Percentiles rank a stretch among this genome's conserved stretches.
These are phyloP conservation scores for Lethocerus indicus DNA, from an alignment of 1,140 invertebrate genomes.

Conservation along the genomic window DNA sequence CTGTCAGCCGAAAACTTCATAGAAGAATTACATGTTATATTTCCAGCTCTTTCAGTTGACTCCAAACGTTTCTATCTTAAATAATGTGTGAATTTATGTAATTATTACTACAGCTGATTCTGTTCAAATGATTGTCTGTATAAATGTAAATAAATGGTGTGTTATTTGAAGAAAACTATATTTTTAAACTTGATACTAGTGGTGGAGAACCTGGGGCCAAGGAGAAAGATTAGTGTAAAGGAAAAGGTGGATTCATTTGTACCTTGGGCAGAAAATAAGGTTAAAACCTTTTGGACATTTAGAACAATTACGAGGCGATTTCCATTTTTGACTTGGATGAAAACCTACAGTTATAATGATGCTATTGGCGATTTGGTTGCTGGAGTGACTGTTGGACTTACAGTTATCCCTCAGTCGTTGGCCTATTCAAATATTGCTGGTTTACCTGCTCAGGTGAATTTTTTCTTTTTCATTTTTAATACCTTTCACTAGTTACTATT, in stretches of 20 bases:
- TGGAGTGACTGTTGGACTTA: conserved; percentile 71
- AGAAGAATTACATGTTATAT: neutral
- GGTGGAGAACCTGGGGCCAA: conserved; percentile 24
- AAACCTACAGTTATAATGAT: conserved; percentile 45
- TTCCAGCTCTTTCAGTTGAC: too few relatives aligned
- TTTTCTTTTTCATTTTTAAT: neutral
- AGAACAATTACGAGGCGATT: conserved; percentile 50
- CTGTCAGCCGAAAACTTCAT: neutral
- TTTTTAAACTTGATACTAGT: too few relatives aligned
- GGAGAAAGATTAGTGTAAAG: conserved; percentile 21
- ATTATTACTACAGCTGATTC: too few relatives aligned
- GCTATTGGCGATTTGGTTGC: conserved; percentile 64
- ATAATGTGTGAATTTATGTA: too few relatives aligned
- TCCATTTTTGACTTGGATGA: conserved; percentile 55
- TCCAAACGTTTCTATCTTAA: too few relatives aligned
- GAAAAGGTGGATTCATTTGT: conserved; percentile 19
- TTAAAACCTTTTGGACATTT: conserved; percentile 30
- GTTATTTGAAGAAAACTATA: conserved; percentile 10
- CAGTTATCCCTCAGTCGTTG: conserved; percentile 61
- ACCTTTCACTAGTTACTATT: neutral
- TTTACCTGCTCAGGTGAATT: conserved; percentile 45
- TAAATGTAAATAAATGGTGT: conserved; percentile 4
- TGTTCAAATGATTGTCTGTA: too few relatives aligned
- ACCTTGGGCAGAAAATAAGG: conserved; percentile 23
- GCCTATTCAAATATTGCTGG: conserved; percentile 74